Base-by-base conservation (phyloP, 2,797 vertebrate genomes). In the Rhinichthys osculus region DNA sequence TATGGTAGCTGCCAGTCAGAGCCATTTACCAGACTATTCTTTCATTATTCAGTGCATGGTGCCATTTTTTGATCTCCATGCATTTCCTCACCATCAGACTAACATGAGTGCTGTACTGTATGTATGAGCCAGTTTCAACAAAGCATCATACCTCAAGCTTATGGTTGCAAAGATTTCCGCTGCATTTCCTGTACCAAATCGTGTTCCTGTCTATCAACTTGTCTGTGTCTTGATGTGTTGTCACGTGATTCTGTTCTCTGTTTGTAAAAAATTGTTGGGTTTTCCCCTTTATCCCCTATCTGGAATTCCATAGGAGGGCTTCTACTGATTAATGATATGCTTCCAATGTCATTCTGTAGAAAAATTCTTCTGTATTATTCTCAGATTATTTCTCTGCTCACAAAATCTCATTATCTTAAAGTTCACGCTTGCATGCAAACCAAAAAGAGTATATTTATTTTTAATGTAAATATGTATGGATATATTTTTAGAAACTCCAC, bases 191-290 rank as follows among this genome's bases (percentile, higher is more conserved):
- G 86, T 90, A 72, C 90, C 91, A 90, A 91, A 89, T 59, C 76
- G 83, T 88, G 88, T 95, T 87, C 90, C 93, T 90, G 91, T 91
- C 90, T 91, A 93, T 94, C 91, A 87, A 90, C 86, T 33, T 90
- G 94, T 95, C 92, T 90, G 88, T 93, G 93, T 97, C 87, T 93
- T 90, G 86, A 90, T 87, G 94, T 94, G 90, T 93, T 59, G 93
- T 96, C 93, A 93, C 87, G 96, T 97, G 97, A 97, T 97, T 97
- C 96, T 97, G 96, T 98, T 98, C 96, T 98, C 96, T 97, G 96
- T 97, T 96, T 47, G 95, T 96, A 93, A 95, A 92, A 6, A 92
- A 89, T 94, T 91, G 95, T 90, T 91, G 89, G 93, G 93, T 91
- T 92, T 88, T 89, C 89, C 90, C 90, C 85, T 91, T 85, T 78